phyloP scores from a whole-genome alignment of 2,113 vertebrate genomes.

The Rhea americana region DNA sequence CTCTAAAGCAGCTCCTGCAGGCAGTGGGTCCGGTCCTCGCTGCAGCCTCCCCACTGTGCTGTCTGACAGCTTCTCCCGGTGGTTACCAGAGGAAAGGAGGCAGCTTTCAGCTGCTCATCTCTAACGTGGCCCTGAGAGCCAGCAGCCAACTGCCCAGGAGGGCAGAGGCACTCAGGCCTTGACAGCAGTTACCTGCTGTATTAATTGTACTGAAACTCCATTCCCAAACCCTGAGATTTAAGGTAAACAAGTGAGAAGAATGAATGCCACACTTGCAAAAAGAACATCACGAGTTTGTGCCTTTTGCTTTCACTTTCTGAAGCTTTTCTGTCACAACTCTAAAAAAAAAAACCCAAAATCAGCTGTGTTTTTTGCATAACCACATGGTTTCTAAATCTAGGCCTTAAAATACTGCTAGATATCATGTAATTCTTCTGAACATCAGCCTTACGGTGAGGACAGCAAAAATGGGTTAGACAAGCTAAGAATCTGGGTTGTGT shows the following conservation, averaged over 20 bases:
- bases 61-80: no score
- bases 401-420: not conserved
- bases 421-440: not conserved
- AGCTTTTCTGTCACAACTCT: not conserved
- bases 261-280: not conserved
- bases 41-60: no score
- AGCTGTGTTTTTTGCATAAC: not conserved
- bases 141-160: no score
- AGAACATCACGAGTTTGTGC: no score
- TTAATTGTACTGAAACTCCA: not conserved
- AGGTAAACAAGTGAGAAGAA: not conserved
- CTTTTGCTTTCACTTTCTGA: not conserved
- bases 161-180: no score
- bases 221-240: not conserved
- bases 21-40: no score
- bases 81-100: no score
- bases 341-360: not conserved
- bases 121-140: no score
- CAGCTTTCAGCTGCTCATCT: no score
- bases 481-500: not conserved
- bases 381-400: not conserved
- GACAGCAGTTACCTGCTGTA: no score
- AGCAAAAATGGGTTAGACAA: not conserved
- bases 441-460: not conserved
- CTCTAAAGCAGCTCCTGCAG: no score